Base-by-base conservation (phyloP, 2,797 vertebrate genomes). In the Rhinophrynus dorsalis region DNA sequence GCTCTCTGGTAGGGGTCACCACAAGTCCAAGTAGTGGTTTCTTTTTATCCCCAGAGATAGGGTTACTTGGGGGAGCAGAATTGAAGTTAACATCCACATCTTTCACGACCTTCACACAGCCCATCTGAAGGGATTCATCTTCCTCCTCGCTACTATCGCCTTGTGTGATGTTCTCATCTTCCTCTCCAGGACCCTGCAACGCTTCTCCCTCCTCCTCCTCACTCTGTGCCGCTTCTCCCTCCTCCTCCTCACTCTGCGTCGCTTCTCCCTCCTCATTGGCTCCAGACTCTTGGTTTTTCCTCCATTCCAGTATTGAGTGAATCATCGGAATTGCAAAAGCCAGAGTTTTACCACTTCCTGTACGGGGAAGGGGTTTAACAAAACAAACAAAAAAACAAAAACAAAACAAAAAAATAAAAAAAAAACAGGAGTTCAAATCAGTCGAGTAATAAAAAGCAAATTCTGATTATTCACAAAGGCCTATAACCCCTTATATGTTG, bases 301-400 rank as follows among this genome's bases (percentile, higher is more conserved):
- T 84, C 96, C 95, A 96, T 78, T 94, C 90, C 72, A 98, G 81
- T 80, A 99, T 94, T 32, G 84, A 74, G 45, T 99, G 92, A 79
- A 99, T 96, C 91, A 99, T 93, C 1, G 97, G 97, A 81, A 99
- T 98, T 24, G 94, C 95, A 79, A 98, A 99, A 45, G 96, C 94
- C 59, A 98, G 85, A 0, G 97, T 99, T 84, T 99, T 99, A 6
- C 97, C 97, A 1, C 97, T 98, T 82, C 96, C 97, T 99, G n/a
- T n/a, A n/a, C n/a, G n/a, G n/a, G n/a, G n/a, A n/a, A n/a, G n/a
- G n/a, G n/a, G n/a, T n/a, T n/a, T n/a, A n/a, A n/a, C n/a, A n/a
- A n/a, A n/a, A 79, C 67, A 72, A 72, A 78, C 71, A 65, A 24
- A 78, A 69, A 59, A 10, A n/a, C 29, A 44, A 35, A 24, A 18